A percentile compares a stretch with the other conserved stretches of the same genome.
Evolutionary conservation across 2,888 invertebrate genomes (phyloP).

Genomic region (Malthinus seriepunctatus): DNA sequence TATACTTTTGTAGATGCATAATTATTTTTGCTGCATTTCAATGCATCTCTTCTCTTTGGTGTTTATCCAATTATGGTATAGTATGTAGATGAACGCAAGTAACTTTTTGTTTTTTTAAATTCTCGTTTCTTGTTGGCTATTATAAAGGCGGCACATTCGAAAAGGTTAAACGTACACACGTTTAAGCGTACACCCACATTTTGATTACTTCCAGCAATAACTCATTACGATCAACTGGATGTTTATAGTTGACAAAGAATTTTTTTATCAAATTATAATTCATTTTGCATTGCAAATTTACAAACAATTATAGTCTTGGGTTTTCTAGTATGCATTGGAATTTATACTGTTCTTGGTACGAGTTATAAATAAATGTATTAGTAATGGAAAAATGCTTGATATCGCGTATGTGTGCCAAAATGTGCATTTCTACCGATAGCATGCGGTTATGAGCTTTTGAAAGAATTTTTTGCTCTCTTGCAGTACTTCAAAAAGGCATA

Average conservation of each 20-base stretch:
- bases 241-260: not conserved
- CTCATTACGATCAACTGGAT: conserved; percentile 9
- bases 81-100: too few species aligned
- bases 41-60: not conserved
- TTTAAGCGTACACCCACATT: conserved; percentile 6
- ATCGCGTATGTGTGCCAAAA: not conserved
- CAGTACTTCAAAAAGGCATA: too few species aligned
- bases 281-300: not conserved
- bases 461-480: too few species aligned
- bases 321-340: not conserved
- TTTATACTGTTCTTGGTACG: not conserved
- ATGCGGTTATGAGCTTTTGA: too few species aligned
- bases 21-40: conserved; percentile 11
- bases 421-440: too few species aligned
- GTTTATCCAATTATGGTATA: conserved; percentile 6
- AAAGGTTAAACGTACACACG: not conserved
- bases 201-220: conserved; percentile 6
- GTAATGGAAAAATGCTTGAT: not conserved
- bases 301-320: not conserved
- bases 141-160: not conserved
- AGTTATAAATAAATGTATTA: not conserved
- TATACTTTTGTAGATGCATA: conserved; percentile 4
- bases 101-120: not conserved
- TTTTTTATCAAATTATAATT: conserved; percentile 1
- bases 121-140: not conserved